A percentile compares a stretch with the other conserved stretches of the same genome.
Conservation (phyloP, 2,797 vertebrate species). For the Pogonophryne albipinna region DNA sequence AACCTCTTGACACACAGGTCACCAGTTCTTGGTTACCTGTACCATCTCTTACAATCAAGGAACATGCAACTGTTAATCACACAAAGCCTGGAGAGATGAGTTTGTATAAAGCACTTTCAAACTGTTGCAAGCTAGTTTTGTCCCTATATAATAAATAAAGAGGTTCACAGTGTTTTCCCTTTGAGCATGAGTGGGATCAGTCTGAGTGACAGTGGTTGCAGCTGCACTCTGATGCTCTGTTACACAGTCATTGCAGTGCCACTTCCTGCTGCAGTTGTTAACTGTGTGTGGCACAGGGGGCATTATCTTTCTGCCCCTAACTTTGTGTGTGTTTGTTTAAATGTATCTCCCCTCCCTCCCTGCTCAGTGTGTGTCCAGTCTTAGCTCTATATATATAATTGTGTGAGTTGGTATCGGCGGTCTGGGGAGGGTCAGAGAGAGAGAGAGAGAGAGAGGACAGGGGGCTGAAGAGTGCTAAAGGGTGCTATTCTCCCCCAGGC, state of each 20-base stretch:
- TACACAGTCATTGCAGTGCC: conserved; percentile 48
- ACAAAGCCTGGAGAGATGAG: too few relatives aligned
- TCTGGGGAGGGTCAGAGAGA: conserved; percentile 54
- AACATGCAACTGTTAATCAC: too few relatives aligned
- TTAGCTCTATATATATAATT: not conserved
- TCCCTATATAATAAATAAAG: too few relatives aligned
- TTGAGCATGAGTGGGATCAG: too few relatives aligned
- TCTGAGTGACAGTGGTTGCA: conserved; percentile 15
- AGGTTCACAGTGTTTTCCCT: too few relatives aligned
- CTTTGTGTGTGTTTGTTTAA: conserved; percentile 65
- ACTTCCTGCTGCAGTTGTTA: conserved; percentile 67
- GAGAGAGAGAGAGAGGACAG: conserved; percentile 35
- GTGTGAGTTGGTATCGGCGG: conserved; percentile 31
- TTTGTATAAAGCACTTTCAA: too few relatives aligned
- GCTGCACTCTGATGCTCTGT: conserved; percentile 12
- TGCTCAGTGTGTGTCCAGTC: conserved; percentile 11
- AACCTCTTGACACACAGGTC: too few relatives aligned
- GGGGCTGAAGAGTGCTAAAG: conserved; percentile 82
- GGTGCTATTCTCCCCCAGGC: conserved; percentile 79
- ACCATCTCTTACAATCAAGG: too few relatives aligned
- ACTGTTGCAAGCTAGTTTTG: too few relatives aligned
- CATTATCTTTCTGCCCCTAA: not conserved
- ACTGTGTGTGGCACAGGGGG: not conserved
- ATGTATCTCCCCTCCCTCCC: conserved; percentile 20
- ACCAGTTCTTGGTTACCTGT: too few relatives aligned